Evolutionary conservation across 1,140 invertebrate genomes (phyloP), one percentile per base, ranked within the genome.

Genomic region (Aradophagus sp.): DNA sequence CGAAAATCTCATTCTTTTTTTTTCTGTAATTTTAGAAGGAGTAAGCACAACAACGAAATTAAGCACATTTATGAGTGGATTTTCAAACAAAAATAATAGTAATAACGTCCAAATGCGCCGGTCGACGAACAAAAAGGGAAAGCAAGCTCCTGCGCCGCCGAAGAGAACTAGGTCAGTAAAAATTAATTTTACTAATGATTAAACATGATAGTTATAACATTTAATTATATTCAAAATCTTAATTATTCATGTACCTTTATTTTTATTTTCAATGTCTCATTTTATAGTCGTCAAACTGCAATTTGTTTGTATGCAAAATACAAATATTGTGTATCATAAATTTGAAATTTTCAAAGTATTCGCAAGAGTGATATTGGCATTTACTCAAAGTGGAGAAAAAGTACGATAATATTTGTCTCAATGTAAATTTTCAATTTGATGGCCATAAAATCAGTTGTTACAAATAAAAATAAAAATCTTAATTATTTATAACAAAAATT

Each of bases 141-240:
- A 97, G 82, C 93, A 95, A 80, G 95, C 95, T n/a, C 96, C 96
- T 15, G 94, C 94, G 2, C 96, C 96, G 59, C 96, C 96, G 2
- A 97, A 97, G 86, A 87, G 96, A 73, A 97, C 96, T 32, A 97
- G 94, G 93, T 96, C 87, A 48, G 6, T 41, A 35, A 16, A 36
- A 17, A 29, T 56, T 39, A 12, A 23, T 58, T 14, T 10, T 48
- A 3, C 14, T 35, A 35, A 35, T 15, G 14, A 35, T 7, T n/a
- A 4, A 23, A 5, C 4, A 23, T 8, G 20, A 23, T 5, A 8
- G n/a, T 34, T 13, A 11, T 34, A 34, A 34, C 13, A 34, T 3
- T 14, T 2, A 34, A 34, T 34, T 34, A n/a, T 34, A 14, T 13
- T n/a, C n/a, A n/a, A n/a, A n/a, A n/a, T n/a, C 16, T 7, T 11